Conservation (phyloP, 2,888 invertebrate genomes). For the Melanchra persicariae region DNA sequence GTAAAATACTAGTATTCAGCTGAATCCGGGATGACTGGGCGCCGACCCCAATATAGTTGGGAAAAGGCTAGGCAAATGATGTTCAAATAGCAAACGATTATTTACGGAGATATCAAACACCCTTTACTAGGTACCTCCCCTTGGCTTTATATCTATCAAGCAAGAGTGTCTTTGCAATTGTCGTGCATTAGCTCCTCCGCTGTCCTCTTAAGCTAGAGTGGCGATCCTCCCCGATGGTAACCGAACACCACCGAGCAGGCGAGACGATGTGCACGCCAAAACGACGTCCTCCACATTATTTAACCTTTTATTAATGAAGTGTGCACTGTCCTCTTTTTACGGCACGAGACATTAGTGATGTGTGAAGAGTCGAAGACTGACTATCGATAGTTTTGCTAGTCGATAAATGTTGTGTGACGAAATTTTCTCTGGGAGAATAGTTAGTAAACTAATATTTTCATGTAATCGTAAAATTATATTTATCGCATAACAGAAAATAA, state of each 20-base stretch:
- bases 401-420: constrained; percentile 14
- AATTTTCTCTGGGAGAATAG: not conserved
- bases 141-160: constrained; percentile 4
- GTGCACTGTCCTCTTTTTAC: constrained; percentile 84
- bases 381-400: constrained; percentile 30
- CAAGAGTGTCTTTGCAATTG: constrained; percentile 35
- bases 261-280: constrained; percentile 72
- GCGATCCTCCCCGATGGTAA: constrained; percentile 67
- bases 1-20: too few species aligned
- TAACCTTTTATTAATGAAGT: constrained; percentile 88
- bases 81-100: not conserved
- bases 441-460: not conserved
- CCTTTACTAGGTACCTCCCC: not conserved
- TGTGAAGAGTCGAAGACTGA: constrained; percentile 8
- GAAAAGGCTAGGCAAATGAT: not conserved
- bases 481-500: not conserved
- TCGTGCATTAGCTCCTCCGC: constrained; percentile 55
- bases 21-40: too few species aligned
- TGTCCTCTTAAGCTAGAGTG: constrained; percentile 52
- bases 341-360: constrained; percentile 84
- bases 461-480: not conserved
- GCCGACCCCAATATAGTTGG: too few species aligned
- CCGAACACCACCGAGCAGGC: constrained; percentile 66
- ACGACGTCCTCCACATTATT: constrained; percentile 83
- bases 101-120: not conserved